Conservation (phyloP, 2,113 vertebrate genomes). For the Aix galericulata region DNA sequence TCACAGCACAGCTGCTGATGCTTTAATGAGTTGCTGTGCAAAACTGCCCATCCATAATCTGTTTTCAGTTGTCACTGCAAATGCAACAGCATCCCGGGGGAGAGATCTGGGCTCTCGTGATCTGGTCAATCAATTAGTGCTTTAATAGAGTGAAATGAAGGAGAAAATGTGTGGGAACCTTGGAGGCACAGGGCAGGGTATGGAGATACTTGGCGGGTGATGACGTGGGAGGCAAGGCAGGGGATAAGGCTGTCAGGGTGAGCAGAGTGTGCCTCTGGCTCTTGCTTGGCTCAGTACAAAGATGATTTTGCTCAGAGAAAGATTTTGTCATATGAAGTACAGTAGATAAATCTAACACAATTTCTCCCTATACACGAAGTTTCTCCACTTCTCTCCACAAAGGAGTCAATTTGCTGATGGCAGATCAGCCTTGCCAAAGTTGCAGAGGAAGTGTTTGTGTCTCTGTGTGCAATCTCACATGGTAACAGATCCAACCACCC, state of each 20-base stretch:
- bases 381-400: neutral
- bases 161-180: constrained; percentile 31
- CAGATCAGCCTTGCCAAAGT: neutral
- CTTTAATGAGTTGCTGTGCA: neutral
- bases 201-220: rapidly evolving
- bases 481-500: neutral
- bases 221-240: neutral
- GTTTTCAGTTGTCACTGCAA: neutral
- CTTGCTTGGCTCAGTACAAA: neutral
- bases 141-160: constrained; percentile 57
- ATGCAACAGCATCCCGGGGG: neutral
- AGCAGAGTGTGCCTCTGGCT: neutral
- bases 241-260: rapidly evolving
- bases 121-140: constrained; percentile 47
- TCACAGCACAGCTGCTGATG: neutral
- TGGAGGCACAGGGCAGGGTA: neutral
- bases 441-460: neutral
- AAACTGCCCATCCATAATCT: neutral
- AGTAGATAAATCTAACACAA: neutral
- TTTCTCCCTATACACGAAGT: neutral
- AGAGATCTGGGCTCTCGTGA: neutral
- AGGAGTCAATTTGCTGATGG: neutral
- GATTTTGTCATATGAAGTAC: neutral
- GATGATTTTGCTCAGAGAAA: neutral
- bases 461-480: rapidly evolving